Conservation (phyloP, 2,888 invertebrate genomes). For the Machimus atricapillus region DNA sequence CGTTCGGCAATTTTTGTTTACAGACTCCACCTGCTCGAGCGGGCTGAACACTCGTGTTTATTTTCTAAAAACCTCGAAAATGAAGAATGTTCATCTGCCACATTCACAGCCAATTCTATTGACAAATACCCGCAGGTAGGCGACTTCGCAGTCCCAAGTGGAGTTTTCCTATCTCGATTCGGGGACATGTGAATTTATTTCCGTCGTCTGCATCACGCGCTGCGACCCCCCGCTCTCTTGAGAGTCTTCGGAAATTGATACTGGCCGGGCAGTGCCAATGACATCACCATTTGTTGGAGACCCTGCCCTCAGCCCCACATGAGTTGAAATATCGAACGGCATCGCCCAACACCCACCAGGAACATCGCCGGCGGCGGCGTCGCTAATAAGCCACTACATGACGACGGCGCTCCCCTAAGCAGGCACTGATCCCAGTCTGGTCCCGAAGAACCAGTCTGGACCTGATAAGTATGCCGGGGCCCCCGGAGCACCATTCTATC, state of each 20-base stretch:
- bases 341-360: neutral
- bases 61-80: neutral
- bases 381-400: neutral
- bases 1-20: neutral
- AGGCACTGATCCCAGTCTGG: neutral
- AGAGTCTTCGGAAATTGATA: neutral
- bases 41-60: neutral
- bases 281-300: neutral
- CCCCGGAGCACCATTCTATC: neutral
- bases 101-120: neutral
- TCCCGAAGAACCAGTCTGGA: neutral
- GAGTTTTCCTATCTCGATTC: neutral
- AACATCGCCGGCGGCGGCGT: neutral
- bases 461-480: neutral
- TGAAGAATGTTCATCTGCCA: neutral
- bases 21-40: neutral
- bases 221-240: neutral
- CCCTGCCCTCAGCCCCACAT: neutral
- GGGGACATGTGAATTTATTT: neutral
- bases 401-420: neutral
- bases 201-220: neutral
- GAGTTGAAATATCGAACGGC: neutral
- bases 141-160: neutral
- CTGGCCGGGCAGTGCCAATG: neutral
- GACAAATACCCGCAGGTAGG: neutral